Percentiles rank a stretch among this genome's conserved stretches.
Evolutionary conservation across 2,888 invertebrate species (phyloP).

Genomic region (Ochropacha duplaris): DNA sequence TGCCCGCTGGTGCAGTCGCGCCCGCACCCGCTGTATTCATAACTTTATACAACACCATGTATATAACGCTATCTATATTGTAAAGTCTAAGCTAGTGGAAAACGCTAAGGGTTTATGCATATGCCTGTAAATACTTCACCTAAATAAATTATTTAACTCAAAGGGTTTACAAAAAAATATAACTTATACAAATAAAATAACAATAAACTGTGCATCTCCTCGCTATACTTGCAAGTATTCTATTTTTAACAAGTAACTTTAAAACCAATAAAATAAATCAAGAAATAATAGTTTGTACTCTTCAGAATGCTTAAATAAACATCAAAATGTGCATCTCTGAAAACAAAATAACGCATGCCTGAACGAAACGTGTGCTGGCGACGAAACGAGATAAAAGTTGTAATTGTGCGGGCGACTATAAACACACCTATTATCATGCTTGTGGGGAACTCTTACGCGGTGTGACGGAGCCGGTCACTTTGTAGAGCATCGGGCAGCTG

Average conservation of each 20-base stretch:
- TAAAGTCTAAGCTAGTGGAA: conserved; percentile 1
- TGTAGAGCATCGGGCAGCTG: conserved; percentile 34
- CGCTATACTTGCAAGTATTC: neutral
- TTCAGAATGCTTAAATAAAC: neutral
- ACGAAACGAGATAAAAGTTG: conserved; percentile 24
- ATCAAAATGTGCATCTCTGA: neutral
- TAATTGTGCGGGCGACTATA: conserved; percentile 52
- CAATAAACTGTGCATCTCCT: neutral
- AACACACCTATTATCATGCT: conserved; percentile 78
- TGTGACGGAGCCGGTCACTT: conserved; percentile 24
- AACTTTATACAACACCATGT: neutral
- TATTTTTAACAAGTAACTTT: neutral
- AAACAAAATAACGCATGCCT: conserved; percentile 17
- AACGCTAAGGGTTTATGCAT: conserved; percentile 3
- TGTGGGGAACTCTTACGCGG: conserved; percentile 65
- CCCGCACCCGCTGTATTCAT: neutral
- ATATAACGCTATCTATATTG: neutral
- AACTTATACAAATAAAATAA: neutral
- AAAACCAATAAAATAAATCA: neutral
- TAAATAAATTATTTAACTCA: neutral
- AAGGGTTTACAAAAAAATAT: neutral
- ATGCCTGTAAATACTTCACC: neutral
- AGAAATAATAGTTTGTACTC: neutral
- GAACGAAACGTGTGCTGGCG: conserved; percentile 20
- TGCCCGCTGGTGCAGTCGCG: conserved; percentile 16